Evolutionary conservation across 2,888 invertebrate species (phyloP), one percentile per base, ranked within the genome.

Genomic region (Catocala sponsa): DNA sequence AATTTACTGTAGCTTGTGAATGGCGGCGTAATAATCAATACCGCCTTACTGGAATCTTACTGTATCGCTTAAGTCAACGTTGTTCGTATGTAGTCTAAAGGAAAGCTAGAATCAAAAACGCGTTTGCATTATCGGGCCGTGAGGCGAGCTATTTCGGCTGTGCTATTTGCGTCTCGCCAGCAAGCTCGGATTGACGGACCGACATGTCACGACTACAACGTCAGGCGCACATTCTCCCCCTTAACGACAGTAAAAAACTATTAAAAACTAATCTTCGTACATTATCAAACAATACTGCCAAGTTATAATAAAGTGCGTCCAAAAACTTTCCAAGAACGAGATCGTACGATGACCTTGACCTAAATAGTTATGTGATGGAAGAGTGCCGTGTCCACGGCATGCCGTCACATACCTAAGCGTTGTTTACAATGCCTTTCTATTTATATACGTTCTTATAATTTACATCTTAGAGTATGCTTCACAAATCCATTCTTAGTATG

Each of bases 181-280:
- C 92, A 90, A 90, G 92, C 94, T 91, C 89, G 88, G 93, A 94
- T 94, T 94, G 94, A 94, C 93, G 93, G 91, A 89, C 91, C 89
- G 89, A 88, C 88, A 86, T 93, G 92, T 93, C 94, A 93, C 86
- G 86, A 83, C 84, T 83, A 81, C 84, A 81, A 84, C 91, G 89
- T 90, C 89, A 85, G 74, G 72, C 74, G 72, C 81, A 82, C 82
- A 83, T 84, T 85, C 81, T 87, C 78, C 81, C 78, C 79, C 80
- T 78, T 85, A 86, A 85, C 84, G 78, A 86, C 82, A 77, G 63
- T 61, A 76, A 80, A 80, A 81, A 69, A 63, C 72, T 68, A 83
- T 81, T 76, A 74, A 80, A 81, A 82, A 65, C 67, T 66, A 59
- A 79, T 76, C 44, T 72, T 64, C 56, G 55, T 59, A 57, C 63